phyloP scores from a whole-genome alignment of 2,797 vertebrate genomes.

The Cryptoprocta ferox region DNA sequence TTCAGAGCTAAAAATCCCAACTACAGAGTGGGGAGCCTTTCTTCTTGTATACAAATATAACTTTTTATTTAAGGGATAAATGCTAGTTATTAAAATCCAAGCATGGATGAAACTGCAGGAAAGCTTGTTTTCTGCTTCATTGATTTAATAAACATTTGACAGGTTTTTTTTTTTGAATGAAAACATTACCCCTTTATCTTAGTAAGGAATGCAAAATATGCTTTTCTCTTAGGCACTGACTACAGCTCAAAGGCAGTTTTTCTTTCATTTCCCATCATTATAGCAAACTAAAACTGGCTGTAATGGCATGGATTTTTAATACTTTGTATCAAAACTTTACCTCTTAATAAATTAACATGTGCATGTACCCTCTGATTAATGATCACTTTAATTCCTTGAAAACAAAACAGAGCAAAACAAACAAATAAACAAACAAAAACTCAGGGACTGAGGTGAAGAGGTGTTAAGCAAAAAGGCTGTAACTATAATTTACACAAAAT shows the following conservation, averaged over 20 bases:
- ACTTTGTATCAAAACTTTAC: not conserved
- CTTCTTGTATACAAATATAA: slow-evolving; percentile 62
- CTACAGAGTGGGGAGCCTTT: not conserved
- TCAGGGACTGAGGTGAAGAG: not conserved
- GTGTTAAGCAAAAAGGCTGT: not conserved
- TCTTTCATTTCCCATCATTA: slow-evolving; percentile 42
- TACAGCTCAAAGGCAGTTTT: slow-evolving; percentile 55
- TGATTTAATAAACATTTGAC: slow-evolving; percentile 73
- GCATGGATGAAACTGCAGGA: slow-evolving; percentile 61
- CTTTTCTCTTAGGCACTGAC: slow-evolving; percentile 41
- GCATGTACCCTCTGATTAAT: not conserved
- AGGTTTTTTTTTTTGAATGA: slow-evolving; percentile 33
- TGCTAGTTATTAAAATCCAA: slow-evolving; percentile 68
- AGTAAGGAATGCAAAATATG: slow-evolving; percentile 59
- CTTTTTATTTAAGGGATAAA: slow-evolving; percentile 68
- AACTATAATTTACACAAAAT: not conserved
- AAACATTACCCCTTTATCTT: slow-evolving; percentile 55
- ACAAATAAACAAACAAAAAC: not conserved
- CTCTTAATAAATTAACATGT: slow-evolving; percentile 23
- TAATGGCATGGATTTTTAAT: slow-evolving; percentile 49
- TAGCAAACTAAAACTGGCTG: slow-evolving; percentile 49
- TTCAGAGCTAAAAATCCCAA: not conserved
- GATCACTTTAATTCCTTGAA: slow-evolving; percentile 22
- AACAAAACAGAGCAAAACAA: not conserved
- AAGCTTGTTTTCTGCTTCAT: slow-evolving; percentile 74